Base-by-base conservation (phyloP, 2,797 vertebrate genomes). In the Helicolenus hilgendorfi region DNA sequence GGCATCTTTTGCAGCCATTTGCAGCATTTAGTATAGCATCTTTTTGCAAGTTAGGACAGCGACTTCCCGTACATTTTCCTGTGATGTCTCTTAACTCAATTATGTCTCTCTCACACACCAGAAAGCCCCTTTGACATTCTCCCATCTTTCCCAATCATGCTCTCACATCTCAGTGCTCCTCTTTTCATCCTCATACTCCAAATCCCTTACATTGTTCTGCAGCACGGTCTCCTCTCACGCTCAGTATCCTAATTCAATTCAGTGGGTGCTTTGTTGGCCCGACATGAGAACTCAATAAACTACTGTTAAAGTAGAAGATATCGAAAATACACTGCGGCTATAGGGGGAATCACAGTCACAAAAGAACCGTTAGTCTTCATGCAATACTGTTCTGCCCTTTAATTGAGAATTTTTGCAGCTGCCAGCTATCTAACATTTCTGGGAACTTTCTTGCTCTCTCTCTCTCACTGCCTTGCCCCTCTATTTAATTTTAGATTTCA, bases 81-180 rank as follows among this genome's bases (percentile, higher is more conserved):
- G 7, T 74, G 78, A 80, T 65, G 73, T 90, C 83, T 11, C 7
- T 79, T 92, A 92, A 92, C 79, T 90, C 70, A 86, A 92, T 95
- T 92, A 93, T 53, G 79, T 22, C 53, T 80, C 77, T 85, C 72
- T 27, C 87, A 88, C 87, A 88, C 72, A 71, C 35, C 27, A 84
- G 72, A 64, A 72, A 83, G 55, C 72, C 74, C 64, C 58, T 49
- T n/a, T 72, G 79, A 91, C 80, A 85, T 86, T 67, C 76, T 74
- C 20, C 67, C 76, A 67, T 84, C 75, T 60, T 49, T 73, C 69
- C 72, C 49, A 72, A 27, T 26, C 62, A 49, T 5, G 1, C 68
- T 77, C 72, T 84, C 83, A 77, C 77, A 26, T 84, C 75, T 64
- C 84, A 41, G 60, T 0, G 20, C 77, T 83, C 56, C 49, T 41